Base-by-base conservation (phyloP, 2,113 vertebrate genomes). In the Tupaia tana region DNA sequence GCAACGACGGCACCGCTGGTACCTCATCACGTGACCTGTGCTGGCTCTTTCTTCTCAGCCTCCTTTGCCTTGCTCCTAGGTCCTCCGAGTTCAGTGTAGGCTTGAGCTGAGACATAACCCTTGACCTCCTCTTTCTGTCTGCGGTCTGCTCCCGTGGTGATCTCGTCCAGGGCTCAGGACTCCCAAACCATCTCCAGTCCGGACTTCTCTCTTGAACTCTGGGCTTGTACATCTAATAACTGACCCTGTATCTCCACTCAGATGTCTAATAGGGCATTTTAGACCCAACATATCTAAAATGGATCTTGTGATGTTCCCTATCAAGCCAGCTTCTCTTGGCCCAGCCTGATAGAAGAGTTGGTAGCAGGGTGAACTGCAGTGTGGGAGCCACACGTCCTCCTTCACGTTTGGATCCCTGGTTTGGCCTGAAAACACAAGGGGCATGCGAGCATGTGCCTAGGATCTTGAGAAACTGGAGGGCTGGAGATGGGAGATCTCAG, bases 11-110 rank as follows among this genome's bases (percentile, higher is more conserved):
- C 12, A 56, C 61, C 15, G 14, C 64, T 10, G 7, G 7, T 8
- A 3, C 66, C 58, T 56, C 3, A 20, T 24, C 8, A 0, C 2
- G 19, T 43, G 58, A 2, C 11, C 43, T 8, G 0, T 64, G 27
- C 15, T 15, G 7, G n/a, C 13, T 19, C 2, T 1, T 69, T 81
- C 77, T 71, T 52, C 67, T 63, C 34, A 6, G 12, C 22, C 10
- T 95, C 29, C 24, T 15, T 29, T n/a, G 4, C 29, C 16, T 12
- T 75, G 25, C 16, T 71, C 13, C 63, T 24, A 79, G 82, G 29
- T 29, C 61, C 73, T 54, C 6, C 15, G 31, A 87, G 31, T 63
- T 85, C 59, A 12, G 24, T 22, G 10, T 29, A n/a, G n/a, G 56
- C 74, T 64, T 14, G 43, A 54, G 29, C 34, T 24, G 52, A n/a